Evolutionary conservation across 2,797 vertebrate species (phyloP).

Genomic region (Muscicapa striata): DNA sequence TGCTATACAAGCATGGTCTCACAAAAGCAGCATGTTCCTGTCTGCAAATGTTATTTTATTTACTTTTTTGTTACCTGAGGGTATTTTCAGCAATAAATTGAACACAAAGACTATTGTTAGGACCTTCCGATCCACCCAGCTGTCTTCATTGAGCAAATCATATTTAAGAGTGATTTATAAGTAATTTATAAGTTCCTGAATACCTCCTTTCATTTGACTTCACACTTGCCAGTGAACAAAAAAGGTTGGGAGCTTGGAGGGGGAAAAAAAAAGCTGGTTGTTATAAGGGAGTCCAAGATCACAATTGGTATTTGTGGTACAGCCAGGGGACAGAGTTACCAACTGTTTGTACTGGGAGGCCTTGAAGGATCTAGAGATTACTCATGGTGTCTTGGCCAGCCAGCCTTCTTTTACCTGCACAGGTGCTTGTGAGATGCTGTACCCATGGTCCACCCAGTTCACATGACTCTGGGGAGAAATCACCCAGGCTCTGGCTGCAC

Average conservation of each 20-base stretch:
- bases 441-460: background rate
- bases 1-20: background rate
- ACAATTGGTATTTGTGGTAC: background rate
- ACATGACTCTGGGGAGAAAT: background rate
- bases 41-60: background rate
- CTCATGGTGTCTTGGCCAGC: background rate
- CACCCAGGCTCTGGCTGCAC: background rate
- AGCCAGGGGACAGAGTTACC: background rate
- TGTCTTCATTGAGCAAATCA: background rate
- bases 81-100: constrained; percentile 1
- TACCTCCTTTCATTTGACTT: background rate
- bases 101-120: background rate
- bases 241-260: background rate
- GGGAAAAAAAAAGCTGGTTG: background rate
- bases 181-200: background rate
- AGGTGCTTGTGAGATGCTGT: accelerated
- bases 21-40: background rate
- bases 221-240: background rate
- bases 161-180: background rate
- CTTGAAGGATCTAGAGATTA: background rate
- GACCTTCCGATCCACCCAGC: background rate
- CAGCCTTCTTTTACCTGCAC: background rate
- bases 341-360: background rate
- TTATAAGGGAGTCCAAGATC: constrained; percentile 20
- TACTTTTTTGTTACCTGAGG: background rate